Percentiles rank a stretch among this genome's conserved stretches.
phyloP scores from a whole-genome alignment of 2,888 invertebrate species.

The Cyaniris semiargus region DNA sequence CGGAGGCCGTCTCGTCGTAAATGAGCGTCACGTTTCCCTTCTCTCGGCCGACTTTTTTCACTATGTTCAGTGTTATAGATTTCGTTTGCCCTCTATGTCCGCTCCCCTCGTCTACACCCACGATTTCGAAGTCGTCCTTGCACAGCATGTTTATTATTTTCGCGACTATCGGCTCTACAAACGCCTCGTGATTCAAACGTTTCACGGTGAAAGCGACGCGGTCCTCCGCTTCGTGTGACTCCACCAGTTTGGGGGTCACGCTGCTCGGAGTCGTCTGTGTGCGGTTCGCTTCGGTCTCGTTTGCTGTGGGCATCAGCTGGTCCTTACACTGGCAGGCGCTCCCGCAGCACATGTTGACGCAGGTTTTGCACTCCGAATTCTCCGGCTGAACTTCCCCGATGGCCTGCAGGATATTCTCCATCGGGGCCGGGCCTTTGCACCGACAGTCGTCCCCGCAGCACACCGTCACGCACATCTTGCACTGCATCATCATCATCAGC shows the following conservation, averaged over 20 bases:
- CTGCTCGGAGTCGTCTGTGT: neutral
- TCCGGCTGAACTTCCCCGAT: neutral
- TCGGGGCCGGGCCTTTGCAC: constrained; percentile 41
- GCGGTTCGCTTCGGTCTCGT: constrained; percentile 2
- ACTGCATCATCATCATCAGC: constrained; percentile 35
- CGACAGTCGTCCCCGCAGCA: constrained; percentile 57
- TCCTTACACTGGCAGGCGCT: neutral
- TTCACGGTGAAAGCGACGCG: neutral
- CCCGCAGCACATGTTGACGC: neutral
- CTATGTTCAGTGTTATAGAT: neutral
- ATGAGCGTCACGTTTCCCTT: neutral
- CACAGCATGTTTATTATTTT: neutral
- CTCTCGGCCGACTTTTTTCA: neutral
- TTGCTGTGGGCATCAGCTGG: constrained; percentile 34
- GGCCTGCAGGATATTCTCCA: neutral
- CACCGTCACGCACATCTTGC: constrained; percentile 66
- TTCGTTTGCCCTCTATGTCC: neutral
- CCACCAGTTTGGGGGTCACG: neutral
- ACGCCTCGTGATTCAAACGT: neutral
- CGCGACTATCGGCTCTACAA: neutral
- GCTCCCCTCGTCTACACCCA: neutral
- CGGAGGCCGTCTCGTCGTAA: neutral
- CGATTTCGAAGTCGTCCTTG: neutral
- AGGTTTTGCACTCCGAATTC: neutral
- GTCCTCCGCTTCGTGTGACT: neutral